Conservation (phyloP, 2,888 invertebrate genomes). For the Phoenoteleia sp. region DNA sequence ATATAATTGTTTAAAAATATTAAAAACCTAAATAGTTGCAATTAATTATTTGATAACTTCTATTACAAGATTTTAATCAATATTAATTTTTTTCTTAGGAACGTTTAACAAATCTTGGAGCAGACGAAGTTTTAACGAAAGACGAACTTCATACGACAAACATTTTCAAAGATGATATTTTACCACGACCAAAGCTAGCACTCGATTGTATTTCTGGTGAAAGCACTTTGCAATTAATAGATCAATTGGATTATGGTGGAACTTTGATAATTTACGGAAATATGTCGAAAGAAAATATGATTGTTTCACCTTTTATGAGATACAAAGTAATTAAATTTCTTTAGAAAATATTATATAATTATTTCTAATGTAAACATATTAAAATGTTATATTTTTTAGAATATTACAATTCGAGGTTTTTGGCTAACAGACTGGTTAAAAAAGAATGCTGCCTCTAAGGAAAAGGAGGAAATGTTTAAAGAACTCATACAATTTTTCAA, state of each 20-base stretch:
- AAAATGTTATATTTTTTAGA: constrained; percentile 1
- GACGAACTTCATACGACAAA: constrained; percentile 90
- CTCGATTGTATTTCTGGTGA: constrained; percentile 98
- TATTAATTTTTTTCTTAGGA: constrained; percentile 79
- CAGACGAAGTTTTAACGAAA: constrained; percentile 94
- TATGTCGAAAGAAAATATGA: constrained; percentile 10
- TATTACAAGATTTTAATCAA: too few species aligned
- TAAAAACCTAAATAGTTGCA: too few species aligned
- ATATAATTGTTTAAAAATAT: too few species aligned
- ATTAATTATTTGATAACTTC: too few species aligned
- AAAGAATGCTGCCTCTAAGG: not conserved
- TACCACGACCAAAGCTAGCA: constrained; percentile 93
- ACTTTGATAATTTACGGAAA: constrained; percentile 96
- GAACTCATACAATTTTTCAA: constrained; percentile 26
- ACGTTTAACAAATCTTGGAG: constrained; percentile 92
- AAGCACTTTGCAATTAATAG: constrained; percentile 93
- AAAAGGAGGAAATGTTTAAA: constrained; percentile 17
- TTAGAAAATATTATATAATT: not conserved
- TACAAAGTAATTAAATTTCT: not conserved
- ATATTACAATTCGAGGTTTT: constrained; percentile 1
- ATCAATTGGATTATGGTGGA: constrained; percentile 91
- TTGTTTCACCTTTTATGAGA: not conserved
- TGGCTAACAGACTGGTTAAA: constrained; percentile 24
- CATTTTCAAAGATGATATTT: constrained; percentile 88
- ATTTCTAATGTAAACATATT: not conserved